Evolutionary conservation across 2,113 vertebrate species (phyloP).

Genomic region (Brachyhypopomus gauderio): DNA sequence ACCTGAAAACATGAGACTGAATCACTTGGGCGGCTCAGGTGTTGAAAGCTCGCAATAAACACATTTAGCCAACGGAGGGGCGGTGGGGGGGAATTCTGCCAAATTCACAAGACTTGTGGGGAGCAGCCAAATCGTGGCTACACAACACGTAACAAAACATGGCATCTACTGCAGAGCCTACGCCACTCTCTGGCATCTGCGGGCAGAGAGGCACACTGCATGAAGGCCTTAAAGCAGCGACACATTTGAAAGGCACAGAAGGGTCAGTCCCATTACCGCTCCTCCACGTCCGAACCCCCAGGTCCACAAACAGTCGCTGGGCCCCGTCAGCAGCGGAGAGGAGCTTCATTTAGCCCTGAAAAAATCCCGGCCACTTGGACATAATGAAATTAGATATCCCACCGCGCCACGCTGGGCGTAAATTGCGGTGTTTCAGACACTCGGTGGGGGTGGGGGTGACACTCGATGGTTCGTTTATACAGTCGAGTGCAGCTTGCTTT

Average conservation of each 20-base stretch:
- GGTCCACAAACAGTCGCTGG: too few relatives aligned
- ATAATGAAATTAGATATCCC: slow-evolving; percentile 9
- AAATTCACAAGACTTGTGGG: slow-evolving; percentile 52
- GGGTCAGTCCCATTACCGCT: too few relatives aligned
- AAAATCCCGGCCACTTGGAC: background rate
- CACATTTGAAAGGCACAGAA: too few relatives aligned
- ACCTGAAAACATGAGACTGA: too few relatives aligned
- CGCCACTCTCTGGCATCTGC: background rate
- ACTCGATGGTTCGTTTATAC: background rate
- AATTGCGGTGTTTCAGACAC: background rate
- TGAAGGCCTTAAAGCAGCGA: too few relatives aligned
- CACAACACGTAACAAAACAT: too few relatives aligned
- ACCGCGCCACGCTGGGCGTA: background rate
- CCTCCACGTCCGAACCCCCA: too few relatives aligned
- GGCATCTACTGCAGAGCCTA: background rate
- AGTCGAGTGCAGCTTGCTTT: background rate
- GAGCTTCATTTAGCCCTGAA: background rate
- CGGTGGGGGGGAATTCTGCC: slow-evolving; percentile 22
- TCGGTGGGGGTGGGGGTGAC: background rate
- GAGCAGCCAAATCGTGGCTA: slow-evolving; percentile 55
- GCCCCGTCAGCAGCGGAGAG: background rate
- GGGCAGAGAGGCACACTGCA: too few relatives aligned
- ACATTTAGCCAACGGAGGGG: too few relatives aligned
- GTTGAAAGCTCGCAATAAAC: too few relatives aligned
- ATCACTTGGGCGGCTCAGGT: too few relatives aligned